These are phyloP conservation scores for Kryphioiulus occultus DNA, from an alignment of 2,888 invertebrate species.

Conservation along the genomic window DNA sequence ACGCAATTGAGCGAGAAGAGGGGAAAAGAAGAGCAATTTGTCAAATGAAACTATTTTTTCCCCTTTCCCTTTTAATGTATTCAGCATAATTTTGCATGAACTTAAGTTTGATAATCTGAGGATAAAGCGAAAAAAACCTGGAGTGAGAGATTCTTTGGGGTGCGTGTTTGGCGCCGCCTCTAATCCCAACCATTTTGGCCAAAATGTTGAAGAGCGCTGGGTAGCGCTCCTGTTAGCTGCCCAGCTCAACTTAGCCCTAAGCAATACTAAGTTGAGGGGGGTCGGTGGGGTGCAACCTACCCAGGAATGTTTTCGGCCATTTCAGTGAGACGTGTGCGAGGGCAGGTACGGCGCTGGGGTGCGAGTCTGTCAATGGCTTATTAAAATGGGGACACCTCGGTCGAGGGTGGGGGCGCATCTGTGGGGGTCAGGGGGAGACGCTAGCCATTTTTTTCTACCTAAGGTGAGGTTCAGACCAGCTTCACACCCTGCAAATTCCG, in stretches of 20 bases:
- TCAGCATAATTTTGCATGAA: constrained; percentile 18
- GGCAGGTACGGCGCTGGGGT: constrained; percentile 15
- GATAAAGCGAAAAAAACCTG: not conserved
- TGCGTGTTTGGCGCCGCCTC: not conserved
- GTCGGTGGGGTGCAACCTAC: not conserved
- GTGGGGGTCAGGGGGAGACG: not conserved
- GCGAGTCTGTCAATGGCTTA: constrained; percentile 35
- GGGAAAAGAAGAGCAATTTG: not conserved
- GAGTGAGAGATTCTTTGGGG: constrained; percentile 11
- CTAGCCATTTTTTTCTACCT: not conserved
- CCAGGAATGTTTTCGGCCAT: constrained; percentile 22
- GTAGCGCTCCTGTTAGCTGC: not conserved
- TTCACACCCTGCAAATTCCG: not conserved
- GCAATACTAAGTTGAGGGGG: not conserved
- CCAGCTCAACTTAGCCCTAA: not conserved
- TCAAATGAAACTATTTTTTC: not conserved
- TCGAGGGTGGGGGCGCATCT: not conserved
- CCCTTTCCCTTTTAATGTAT: not conserved
- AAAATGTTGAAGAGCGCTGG: not conserved
- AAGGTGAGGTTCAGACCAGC: not conserved
- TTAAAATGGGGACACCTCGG: constrained; percentile 35
- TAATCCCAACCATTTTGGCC: not conserved
- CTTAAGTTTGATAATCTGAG: constrained; percentile 16
- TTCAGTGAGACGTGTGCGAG: not conserved
- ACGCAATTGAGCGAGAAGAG: constrained; percentile 8